phyloP scores from a whole-genome alignment of 2,797 vertebrate species.

The Peromyscus nudipes region DNA sequence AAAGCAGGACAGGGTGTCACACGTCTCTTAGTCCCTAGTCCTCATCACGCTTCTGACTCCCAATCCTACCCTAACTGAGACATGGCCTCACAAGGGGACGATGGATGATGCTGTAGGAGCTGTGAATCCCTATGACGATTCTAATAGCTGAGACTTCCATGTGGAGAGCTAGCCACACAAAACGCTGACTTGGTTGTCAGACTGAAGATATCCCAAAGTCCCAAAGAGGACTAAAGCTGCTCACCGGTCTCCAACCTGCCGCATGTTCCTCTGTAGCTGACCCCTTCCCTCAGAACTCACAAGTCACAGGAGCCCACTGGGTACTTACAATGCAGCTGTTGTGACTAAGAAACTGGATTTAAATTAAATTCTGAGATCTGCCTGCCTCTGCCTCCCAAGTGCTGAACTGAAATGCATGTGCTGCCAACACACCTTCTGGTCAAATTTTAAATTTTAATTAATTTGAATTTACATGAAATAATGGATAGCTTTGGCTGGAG shows the following conservation, averaged over 20 bases:
- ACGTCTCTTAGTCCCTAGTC: neutral
- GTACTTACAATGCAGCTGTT: neutral
- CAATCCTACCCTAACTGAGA: neutral
- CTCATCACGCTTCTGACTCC: neutral
- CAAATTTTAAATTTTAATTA: neutral
- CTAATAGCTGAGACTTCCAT: neutral
- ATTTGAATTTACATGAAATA: neutral
- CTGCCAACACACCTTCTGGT: neutral
- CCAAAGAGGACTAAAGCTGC: neutral
- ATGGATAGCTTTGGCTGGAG: neutral
- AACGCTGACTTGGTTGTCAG: neutral
- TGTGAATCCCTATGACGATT: neutral
- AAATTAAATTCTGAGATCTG: neutral
- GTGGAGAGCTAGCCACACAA: neutral
- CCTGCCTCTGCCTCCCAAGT: neutral
- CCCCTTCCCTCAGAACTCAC: neutral
- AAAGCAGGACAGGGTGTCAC: neutral
- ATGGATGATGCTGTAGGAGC: fast-evolving
- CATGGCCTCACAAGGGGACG: too few relatives aligned
- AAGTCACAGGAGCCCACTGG: fast-evolving
- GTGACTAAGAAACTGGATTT: neutral
- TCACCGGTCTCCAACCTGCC: neutral
- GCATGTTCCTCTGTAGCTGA: fast-evolving
- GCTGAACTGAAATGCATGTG: neutral
- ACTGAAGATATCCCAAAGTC: neutral